Evolutionary conservation across 2,888 invertebrate species (phyloP).

Genomic region (Aleiodes testaceus): DNA sequence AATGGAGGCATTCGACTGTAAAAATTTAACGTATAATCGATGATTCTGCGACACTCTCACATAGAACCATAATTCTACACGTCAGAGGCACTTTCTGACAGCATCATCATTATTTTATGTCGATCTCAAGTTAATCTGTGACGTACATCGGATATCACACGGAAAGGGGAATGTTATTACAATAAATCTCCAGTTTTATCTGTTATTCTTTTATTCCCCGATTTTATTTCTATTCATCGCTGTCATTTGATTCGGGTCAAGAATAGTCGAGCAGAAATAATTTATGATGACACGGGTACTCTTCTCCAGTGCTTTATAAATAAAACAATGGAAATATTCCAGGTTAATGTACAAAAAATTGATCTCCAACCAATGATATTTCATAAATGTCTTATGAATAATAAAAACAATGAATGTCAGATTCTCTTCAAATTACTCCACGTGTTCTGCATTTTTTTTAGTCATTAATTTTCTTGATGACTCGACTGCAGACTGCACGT

Average conservation of each 20-base stretch:
- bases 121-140: slow-evolving; percentile 10
- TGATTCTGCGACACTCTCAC: not conserved
- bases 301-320: not conserved
- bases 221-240: not conserved
- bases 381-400: no score
- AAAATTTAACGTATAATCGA: slow-evolving; percentile 5
- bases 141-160: not conserved
- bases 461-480: slow-evolving; percentile 2
- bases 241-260: slow-evolving; percentile 11
- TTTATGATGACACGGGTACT: not conserved
- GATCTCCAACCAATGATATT: no score
- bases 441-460: not conserved
- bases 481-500: slow-evolving; percentile 18
- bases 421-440: no score
- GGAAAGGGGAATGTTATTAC: not conserved
- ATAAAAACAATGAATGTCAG: no score
- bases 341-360: no score
- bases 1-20: slow-evolving; percentile 1
- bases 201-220: not conserved
- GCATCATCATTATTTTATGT: not conserved
- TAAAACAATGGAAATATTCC: no score
- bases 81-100: not conserved
- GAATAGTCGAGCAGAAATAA: not conserved
- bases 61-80: slow-evolving; percentile 5
- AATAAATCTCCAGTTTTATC: not conserved